phyloP scores from a whole-genome alignment of 1,140 invertebrate genomes.

The Drosophila persimilis region DNA sequence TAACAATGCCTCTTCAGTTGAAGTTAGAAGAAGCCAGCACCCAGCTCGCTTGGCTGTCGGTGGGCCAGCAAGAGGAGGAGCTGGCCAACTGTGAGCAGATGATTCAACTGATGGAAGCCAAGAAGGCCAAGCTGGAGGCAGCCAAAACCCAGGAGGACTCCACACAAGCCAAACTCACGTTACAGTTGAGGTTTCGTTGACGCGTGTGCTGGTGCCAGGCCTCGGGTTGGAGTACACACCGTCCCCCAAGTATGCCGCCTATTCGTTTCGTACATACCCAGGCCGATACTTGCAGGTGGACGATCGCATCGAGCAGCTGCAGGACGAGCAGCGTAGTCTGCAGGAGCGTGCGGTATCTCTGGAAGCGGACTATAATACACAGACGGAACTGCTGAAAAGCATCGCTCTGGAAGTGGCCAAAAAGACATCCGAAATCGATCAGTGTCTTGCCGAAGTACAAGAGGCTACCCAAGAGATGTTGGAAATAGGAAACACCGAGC shows the following conservation, averaged over 20 bases:
- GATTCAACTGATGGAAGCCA: constrained; percentile 47
- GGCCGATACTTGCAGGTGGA: too few species aligned
- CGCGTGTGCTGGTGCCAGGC: too few species aligned
- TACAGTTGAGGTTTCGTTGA: constrained; percentile 53
- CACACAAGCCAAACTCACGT: constrained; percentile 39
- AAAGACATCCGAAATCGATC: too few species aligned
- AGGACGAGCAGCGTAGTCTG: too few species aligned
- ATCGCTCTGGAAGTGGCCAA: too few species aligned
- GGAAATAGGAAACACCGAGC: constrained; percentile 66
- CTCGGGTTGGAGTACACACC: too few species aligned
- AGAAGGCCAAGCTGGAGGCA: constrained; percentile 42
- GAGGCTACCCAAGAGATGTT: constrained; percentile 53
- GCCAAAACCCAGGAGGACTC: constrained; percentile 47
- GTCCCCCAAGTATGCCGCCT: too few species aligned
- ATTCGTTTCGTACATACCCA: too few species aligned
- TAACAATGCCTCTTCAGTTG: constrained; percentile 5
- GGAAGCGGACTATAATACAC: too few species aligned
- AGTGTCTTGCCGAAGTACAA: constrained; percentile 26
- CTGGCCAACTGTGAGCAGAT: constrained; percentile 39
- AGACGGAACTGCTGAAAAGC: too few species aligned
- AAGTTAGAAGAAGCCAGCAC: constrained; percentile 37
- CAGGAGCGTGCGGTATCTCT: too few species aligned
- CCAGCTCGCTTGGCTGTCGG: constrained; percentile 56
- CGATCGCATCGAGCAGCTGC: too few species aligned
- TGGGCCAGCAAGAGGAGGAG: constrained; percentile 26